Conservation (phyloP, 2,888 invertebrate genomes). For the Macrosoma leucophasiata region DNA sequence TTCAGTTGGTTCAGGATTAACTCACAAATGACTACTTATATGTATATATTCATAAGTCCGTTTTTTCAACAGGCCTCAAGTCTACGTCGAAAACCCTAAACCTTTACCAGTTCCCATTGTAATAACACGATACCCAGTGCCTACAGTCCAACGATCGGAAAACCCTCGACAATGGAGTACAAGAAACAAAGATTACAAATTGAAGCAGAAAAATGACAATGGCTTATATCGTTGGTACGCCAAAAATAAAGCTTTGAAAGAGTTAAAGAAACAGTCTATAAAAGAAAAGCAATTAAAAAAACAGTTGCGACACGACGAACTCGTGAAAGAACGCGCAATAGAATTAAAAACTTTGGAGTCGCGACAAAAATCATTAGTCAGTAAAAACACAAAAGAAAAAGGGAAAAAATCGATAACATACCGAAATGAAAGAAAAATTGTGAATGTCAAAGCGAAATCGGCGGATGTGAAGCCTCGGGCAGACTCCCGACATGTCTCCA, state of each 20-base stretch:
- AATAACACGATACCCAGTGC: constrained; percentile 27
- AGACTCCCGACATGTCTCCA: constrained; percentile 26
- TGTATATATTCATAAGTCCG: too few relatives aligned
- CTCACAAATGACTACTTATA: too few relatives aligned
- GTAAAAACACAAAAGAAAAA: constrained; percentile 12
- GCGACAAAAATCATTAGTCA: constrained; percentile 14
- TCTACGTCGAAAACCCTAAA: constrained; percentile 31
- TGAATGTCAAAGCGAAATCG: constrained; percentile 19
- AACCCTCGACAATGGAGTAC: constrained; percentile 3
- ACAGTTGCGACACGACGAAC: constrained; percentile 14
- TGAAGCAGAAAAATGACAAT: constrained; percentile 7
- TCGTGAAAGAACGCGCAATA: constrained; percentile 19
- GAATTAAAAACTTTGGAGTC: constrained; percentile 19
- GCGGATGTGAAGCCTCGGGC: constrained; percentile 24
- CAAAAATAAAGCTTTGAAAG: constrained; percentile 26
- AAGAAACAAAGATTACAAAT: constrained; percentile 8
- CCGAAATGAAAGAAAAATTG: constrained; percentile 7
- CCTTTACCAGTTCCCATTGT: constrained; percentile 31
- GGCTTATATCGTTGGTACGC: constrained; percentile 31
- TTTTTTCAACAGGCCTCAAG: constrained; percentile 34
- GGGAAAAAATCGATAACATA: constrained; percentile 5
- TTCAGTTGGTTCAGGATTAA: too few relatives aligned
- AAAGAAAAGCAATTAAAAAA: constrained; percentile 18
- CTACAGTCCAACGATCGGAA: constrained; percentile 1
- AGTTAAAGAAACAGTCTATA: constrained; percentile 18